Evolutionary conservation across 2,888 invertebrate species (phyloP).

Genomic region (Oscheius sp.): DNA sequence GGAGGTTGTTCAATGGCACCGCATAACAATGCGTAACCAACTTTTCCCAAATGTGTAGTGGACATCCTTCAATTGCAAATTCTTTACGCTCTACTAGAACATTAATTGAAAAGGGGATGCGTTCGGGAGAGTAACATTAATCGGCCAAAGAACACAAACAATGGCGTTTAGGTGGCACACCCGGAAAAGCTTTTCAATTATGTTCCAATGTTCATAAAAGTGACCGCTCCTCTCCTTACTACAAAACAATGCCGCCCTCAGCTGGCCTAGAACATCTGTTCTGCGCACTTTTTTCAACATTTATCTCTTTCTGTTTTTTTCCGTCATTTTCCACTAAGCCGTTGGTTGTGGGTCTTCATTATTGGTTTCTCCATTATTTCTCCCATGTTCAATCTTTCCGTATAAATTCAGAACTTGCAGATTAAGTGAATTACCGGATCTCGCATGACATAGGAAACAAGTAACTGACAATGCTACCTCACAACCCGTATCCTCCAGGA

Average conservation of each 20-base stretch:
- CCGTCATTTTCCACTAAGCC: neutral
- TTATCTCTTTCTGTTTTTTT: constrained; percentile 9
- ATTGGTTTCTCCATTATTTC: neutral
- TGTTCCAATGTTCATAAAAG: constrained; percentile 1
- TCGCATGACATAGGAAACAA: constrained; percentile 14
- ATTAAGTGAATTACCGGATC: neutral
- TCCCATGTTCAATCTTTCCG: neutral
- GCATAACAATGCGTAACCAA: too few species aligned
- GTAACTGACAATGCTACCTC: constrained; percentile 3
- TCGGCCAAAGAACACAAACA: neutral
- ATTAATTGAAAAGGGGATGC: constrained; percentile 10
- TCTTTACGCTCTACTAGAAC: neutral
- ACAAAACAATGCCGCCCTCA: neutral
- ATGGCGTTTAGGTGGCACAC: neutral
- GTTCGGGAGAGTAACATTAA: constrained; percentile 5
- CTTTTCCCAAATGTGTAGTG: too few species aligned
- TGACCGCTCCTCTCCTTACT: neutral
- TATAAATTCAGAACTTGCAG: constrained; percentile 5
- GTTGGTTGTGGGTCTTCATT: neutral
- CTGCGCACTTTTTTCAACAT: constrained; percentile 2
- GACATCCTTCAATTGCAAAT: too few species aligned
- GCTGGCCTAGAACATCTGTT: constrained; percentile 5
- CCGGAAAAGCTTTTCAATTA: constrained; percentile 12
- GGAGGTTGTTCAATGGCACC: neutral
- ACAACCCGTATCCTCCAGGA: constrained; percentile 47